Percentiles rank a stretch among this genome's conserved stretches.
These are phyloP conservation scores for Centropus unirufus DNA, from an alignment of 2,113 vertebrate species.

Conservation along the genomic window DNA sequence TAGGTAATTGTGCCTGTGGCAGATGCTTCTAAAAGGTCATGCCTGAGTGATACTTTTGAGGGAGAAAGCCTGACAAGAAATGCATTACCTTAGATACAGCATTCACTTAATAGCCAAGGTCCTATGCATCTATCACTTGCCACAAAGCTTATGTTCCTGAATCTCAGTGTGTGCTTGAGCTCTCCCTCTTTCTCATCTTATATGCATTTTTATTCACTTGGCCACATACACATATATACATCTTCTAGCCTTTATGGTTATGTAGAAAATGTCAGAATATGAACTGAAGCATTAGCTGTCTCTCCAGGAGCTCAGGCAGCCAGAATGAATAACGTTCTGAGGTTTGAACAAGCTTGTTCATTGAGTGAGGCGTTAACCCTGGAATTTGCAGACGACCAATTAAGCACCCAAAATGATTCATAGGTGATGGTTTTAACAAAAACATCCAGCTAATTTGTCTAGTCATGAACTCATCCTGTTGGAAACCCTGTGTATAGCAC, in stretches of 20 bases:
- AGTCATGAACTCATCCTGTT: not conserved
- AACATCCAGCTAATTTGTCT: slow-evolving; percentile 15
- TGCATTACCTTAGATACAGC: not conserved
- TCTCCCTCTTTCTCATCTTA: not conserved
- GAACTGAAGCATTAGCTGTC: slow-evolving; percentile 26
- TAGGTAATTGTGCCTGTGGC: not conserved
- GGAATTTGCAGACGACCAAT: slow-evolving; percentile 41
- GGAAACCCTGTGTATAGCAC: not conserved
- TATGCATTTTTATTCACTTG: slow-evolving; percentile 19
- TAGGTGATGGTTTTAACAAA: slow-evolving; percentile 1
- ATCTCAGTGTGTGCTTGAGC: not conserved
- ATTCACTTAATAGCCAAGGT: slow-evolving; percentile 1
- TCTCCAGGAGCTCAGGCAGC: slow-evolving; percentile 10
- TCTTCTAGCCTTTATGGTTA: not conserved
- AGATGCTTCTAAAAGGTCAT: not conserved
- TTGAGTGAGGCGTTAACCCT: slow-evolving; percentile 37
- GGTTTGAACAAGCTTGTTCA: slow-evolving; percentile 20
- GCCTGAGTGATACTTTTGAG: not conserved
- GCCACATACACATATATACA: not conserved
- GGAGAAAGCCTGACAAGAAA: not conserved
- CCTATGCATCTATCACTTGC: not conserved
- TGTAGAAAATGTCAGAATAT: slow-evolving; percentile 17
- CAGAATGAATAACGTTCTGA: slow-evolving; percentile 14
- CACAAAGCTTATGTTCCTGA: not conserved
- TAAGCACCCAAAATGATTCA: slow-evolving; percentile 28